Evolutionary conservation across 64 coral and sea anemone genomes (phyloP).

Genomic region (Anthopleura sola): DNA sequence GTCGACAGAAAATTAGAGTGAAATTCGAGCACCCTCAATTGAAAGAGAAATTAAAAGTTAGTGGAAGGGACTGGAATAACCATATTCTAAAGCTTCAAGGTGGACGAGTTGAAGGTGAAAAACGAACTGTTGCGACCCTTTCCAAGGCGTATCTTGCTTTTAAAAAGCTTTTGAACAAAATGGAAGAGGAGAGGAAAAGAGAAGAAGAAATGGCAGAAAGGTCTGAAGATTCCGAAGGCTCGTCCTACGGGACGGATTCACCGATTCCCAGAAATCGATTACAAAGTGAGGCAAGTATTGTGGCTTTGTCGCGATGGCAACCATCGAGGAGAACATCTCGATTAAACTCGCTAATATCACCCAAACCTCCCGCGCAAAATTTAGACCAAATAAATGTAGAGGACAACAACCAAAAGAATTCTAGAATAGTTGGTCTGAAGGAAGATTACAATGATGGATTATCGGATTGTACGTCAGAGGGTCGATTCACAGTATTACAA

Average conservation of each 20-base stretch:
- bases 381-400: not conserved
- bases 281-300: not conserved
- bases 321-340: not conserved
- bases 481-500: not conserved
- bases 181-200: slow-evolving; percentile 34
- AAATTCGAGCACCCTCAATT: slow-evolving; percentile 20
- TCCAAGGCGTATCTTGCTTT: slow-evolving; percentile 49
- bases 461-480: not conserved
- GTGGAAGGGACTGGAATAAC: slow-evolving; percentile 25
- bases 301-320: slow-evolving; percentile 4
- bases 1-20: slow-evolving; percentile 19
- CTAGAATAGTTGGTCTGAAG: not conserved
- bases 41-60: slow-evolving; percentile 16
- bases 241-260: not conserved
- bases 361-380: not conserved
- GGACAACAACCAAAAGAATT: not conserved
- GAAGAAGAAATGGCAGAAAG: not conserved
- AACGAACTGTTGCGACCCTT: slow-evolving; percentile 7
- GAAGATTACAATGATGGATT: not conserved
- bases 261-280: not conserved
- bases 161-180: slow-evolving; percentile 36
- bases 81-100: slow-evolving; percentile 48
- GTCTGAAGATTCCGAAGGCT: not conserved
- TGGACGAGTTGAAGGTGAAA: slow-evolving; percentile 20
- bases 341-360: not conserved